phyloP scores from a whole-genome alignment of 1,140 invertebrate species.

The Neodiprion pinetum region DNA sequence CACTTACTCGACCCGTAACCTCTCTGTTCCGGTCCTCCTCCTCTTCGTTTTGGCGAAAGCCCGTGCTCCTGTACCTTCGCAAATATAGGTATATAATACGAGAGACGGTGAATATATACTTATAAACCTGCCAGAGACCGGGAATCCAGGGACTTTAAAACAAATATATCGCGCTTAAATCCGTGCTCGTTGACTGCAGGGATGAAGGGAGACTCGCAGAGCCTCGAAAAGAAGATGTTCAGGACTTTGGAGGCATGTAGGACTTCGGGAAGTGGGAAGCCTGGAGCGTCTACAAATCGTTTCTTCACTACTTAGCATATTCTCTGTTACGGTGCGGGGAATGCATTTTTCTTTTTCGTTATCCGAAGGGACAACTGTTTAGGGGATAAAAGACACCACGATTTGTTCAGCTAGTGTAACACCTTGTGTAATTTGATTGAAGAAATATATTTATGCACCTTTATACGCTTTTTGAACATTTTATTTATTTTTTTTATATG shows the following conservation, averaged over 20 bases:
- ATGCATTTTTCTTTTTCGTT: too few species aligned
- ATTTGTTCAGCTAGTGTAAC: background rate
- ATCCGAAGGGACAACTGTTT: background rate
- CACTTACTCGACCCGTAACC: constrained; percentile 60
- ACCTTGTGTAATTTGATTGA: background rate
- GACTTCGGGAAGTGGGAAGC: constrained; percentile 22
- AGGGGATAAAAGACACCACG: background rate
- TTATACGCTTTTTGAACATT: background rate
- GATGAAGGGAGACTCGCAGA: constrained; percentile 13
- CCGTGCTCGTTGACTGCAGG: constrained; percentile 46
- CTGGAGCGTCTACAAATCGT: constrained; percentile 50
- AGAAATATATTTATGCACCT: too few species aligned
- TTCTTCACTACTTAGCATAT: constrained; percentile 58
- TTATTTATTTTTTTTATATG: background rate
- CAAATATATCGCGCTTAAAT: constrained; percentile 63
- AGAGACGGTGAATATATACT: constrained; percentile 18
- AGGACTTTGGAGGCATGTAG: constrained; percentile 22
- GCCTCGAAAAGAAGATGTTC: constrained; percentile 18
- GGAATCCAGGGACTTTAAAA: constrained; percentile 58
- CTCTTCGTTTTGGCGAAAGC: background rate
- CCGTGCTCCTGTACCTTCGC: constrained; percentile 36
- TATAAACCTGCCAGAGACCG: constrained; percentile 20
- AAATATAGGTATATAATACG: constrained; percentile 40
- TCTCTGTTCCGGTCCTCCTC: constrained; percentile 43
- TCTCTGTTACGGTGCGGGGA: constrained; percentile 27